phyloP scores from a whole-genome alignment of 1,140 invertebrate genomes.

The Rhagoletis pomonella region DNA sequence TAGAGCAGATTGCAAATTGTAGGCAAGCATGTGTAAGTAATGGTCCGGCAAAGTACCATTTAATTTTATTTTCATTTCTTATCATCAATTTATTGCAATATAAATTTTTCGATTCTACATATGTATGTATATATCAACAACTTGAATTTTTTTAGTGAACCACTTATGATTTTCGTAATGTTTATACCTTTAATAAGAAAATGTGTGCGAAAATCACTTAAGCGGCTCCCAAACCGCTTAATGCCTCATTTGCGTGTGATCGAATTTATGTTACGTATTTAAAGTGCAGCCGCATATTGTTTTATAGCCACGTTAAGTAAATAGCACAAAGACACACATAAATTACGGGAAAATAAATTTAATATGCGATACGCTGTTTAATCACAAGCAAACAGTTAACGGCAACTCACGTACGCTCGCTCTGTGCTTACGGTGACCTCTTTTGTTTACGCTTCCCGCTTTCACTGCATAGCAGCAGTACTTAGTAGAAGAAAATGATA shows the following conservation, averaged over 20 bases:
- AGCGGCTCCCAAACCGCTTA: background rate
- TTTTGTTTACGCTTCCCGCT: background rate
- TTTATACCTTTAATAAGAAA: background rate
- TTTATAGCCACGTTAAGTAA: slow-evolving; percentile 50
- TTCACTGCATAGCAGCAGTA: background rate
- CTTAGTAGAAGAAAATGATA: background rate
- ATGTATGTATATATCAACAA: background rate
- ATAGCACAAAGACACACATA: slow-evolving; percentile 35
- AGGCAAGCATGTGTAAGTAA: background rate
- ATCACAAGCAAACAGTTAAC: slow-evolving; percentile 18
- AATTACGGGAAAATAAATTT: slow-evolving; percentile 46
- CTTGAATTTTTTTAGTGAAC: slow-evolving; percentile 19
- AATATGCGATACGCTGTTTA: background rate
- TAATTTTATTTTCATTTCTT: slow-evolving; percentile 30
- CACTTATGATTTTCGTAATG: slow-evolving; percentile 41
- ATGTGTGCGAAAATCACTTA: slow-evolving; percentile 23
- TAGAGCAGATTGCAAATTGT: no score
- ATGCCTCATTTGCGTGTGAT: slow-evolving; percentile 33
- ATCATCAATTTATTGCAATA: background rate
- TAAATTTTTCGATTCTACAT: background rate
- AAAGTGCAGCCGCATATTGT: slow-evolving; percentile 37
- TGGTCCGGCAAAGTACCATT: background rate
- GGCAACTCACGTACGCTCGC: background rate
- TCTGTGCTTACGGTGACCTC: background rate
- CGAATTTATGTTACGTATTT: slow-evolving; percentile 30